A percentile compares a stretch with the other conserved stretches of the same genome.
phyloP scores from a whole-genome alignment of 1,140 invertebrate species.

The Anoplolepis gracilipes region DNA sequence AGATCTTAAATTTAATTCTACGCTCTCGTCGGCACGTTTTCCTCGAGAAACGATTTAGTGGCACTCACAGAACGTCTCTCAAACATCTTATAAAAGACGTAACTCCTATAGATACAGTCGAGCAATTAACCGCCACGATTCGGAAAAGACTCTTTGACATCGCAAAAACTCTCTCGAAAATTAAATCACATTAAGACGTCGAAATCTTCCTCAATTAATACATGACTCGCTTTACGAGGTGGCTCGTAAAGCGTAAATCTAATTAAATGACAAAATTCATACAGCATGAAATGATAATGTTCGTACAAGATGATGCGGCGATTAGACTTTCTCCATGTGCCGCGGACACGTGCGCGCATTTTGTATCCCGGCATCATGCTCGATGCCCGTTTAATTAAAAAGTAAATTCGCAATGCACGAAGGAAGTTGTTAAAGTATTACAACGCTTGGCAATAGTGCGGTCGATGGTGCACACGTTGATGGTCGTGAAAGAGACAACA shows the following conservation, averaged over 20 bases:
- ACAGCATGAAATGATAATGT: constrained; percentile 1
- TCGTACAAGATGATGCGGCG: constrained; percentile 1
- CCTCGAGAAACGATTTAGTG: constrained; percentile 3
- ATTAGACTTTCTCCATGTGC: constrained; percentile 66
- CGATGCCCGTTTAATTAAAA: constrained; percentile 76
- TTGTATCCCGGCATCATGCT: constrained; percentile 76
- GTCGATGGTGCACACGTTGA: constrained; percentile 4
- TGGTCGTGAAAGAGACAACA: neutral
- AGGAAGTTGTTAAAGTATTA: constrained; percentile 72
- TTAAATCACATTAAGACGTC: constrained; percentile 35
- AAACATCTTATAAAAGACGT: neutral
- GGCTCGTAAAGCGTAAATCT: constrained; percentile 18
- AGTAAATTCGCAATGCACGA: constrained; percentile 59
- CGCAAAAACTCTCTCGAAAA: constrained; percentile 58
- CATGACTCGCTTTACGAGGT: constrained; percentile 22
- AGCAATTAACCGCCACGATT: neutral
- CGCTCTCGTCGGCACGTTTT: neutral
- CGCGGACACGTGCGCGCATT: constrained; percentile 57
- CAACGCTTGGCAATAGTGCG: constrained; percentile 39
- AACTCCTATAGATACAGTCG: neutral
- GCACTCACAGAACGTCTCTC: neutral
- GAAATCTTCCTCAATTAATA: constrained; percentile 60
- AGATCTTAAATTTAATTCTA: constrained; percentile 39
- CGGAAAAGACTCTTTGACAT: constrained; percentile 51
- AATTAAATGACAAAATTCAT: constrained; percentile 29